Conservation (phyloP, 2,797 vertebrate species). For the Gymnothorax javanicus region DNA sequence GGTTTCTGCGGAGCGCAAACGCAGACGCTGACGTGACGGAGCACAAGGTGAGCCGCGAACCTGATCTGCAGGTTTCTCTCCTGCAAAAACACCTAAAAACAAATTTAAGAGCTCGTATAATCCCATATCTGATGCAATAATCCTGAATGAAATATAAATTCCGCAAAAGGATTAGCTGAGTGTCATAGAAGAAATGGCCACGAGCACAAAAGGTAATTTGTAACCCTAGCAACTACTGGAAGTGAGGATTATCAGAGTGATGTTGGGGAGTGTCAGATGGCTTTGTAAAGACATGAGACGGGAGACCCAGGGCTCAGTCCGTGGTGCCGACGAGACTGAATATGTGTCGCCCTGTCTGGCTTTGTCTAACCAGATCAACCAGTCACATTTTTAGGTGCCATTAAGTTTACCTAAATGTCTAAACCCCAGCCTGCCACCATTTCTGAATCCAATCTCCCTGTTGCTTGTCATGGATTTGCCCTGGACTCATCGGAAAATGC, state of each 20-base stretch:
- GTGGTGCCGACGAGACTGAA: neutral
- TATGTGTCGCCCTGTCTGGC: neutral
- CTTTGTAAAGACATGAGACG: constrained; percentile 57
- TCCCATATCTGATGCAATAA: constrained; percentile 75
- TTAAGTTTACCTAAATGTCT: constrained; percentile 1
- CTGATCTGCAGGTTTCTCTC: constrained; percentile 57
- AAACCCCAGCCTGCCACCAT: neutral
- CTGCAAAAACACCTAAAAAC: constrained; percentile 55
- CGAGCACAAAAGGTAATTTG: constrained; percentile 91
- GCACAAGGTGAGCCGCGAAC: constrained; percentile 44
- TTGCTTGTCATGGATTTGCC: neutral
- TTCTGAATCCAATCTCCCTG: neutral
- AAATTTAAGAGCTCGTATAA: constrained; percentile 46
- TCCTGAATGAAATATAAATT: constrained; percentile 84
- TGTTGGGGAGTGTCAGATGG: constrained; percentile 79
- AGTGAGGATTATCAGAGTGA: constrained; percentile 89
- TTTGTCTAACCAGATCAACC: neutral
- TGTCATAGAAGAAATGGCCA: constrained; percentile 92
- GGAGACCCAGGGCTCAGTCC: constrained; percentile 48
- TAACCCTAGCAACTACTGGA: constrained; percentile 96
- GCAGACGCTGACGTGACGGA: constrained; percentile 31
- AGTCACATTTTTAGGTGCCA: constrained; percentile 12
- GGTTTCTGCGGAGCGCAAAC: constrained; percentile 43
- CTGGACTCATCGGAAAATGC: neutral
- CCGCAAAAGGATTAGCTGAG: constrained; percentile 82